phyloP scores from a whole-genome alignment of 1,140 invertebrate genomes.

The Anthonomus grandis region DNA sequence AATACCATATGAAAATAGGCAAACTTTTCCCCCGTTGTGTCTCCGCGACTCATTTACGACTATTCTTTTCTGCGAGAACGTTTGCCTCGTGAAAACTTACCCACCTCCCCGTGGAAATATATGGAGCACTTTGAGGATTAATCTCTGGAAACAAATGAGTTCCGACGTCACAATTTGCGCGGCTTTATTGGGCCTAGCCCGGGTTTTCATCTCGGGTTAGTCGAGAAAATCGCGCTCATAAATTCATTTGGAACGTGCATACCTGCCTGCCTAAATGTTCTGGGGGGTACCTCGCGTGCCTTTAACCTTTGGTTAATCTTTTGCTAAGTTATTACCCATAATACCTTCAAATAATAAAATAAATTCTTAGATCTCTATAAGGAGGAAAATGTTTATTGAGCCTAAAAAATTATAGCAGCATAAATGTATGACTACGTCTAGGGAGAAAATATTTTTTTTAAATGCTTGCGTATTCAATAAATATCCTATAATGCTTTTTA shows the following conservation, averaged over 20 bases:
- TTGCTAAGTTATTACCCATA: too few species aligned
- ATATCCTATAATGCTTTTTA: too few species aligned
- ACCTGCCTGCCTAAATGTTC: not conserved
- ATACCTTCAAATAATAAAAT: too few species aligned
- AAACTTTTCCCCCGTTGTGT: too few species aligned
- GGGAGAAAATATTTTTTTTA: too few species aligned
- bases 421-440: too few species aligned
- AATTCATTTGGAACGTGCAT: slow-evolving; percentile 21
- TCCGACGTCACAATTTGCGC: slow-evolving; percentile 27
- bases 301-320: not conserved
- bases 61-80: slow-evolving; percentile 3
- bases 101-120: slow-evolving; percentile 23
- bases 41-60: too few species aligned
- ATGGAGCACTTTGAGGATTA: slow-evolving; percentile 27
- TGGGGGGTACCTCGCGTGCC: not conserved
- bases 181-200: slow-evolving; percentile 23
- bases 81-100: slow-evolving; percentile 17
- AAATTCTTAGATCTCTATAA: too few species aligned
- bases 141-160: slow-evolving; percentile 25
- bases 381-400: too few species aligned
- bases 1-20: too few species aligned
- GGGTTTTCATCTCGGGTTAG: slow-evolving; percentile 21
- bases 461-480: too few species aligned
- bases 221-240: slow-evolving; percentile 18
- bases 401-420: too few species aligned